Evolutionary conservation across 1,140 invertebrate species (phyloP).

Genomic region (Argopecten irradians): DNA sequence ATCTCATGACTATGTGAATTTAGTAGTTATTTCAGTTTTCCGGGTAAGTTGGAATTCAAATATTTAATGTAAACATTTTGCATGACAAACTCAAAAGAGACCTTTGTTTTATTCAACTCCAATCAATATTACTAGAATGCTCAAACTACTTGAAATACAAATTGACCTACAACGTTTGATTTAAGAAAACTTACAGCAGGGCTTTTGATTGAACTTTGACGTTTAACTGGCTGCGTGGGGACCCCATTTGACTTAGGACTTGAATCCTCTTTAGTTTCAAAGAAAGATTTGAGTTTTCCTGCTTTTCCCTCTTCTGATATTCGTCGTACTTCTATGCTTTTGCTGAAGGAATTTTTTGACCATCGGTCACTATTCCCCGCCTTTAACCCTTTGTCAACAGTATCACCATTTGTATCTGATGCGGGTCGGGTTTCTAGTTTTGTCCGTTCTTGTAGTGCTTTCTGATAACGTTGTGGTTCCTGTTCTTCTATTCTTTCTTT

Average conservation of each 20-base stretch:
- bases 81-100: too few species aligned
- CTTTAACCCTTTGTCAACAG: neutral
- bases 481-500: neutral
- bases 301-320: slow-evolving; percentile 42
- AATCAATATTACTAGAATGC: too few species aligned
- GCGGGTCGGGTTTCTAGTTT: neutral
- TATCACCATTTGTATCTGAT: neutral
- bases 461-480: neutral
- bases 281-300: slow-evolving; percentile 48
- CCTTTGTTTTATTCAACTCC: too few species aligned
- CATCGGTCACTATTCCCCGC: neutral
- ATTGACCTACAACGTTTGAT: too few species aligned
- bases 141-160: too few species aligned
- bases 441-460: slow-evolving; percentile 4
- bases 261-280: slow-evolving; percentile 39
- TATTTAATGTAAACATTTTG: too few species aligned
- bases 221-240: neutral
- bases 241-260: slow-evolving; percentile 28
- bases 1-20: too few species aligned
- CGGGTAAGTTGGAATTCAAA: too few species aligned
- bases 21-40: too few species aligned
- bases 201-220: slow-evolving; percentile 31
- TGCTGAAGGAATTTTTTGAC: slow-evolving; percentile 25
- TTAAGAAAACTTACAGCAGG: slow-evolving; percentile 30
- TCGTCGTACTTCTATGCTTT: neutral